Conservation (phyloP, 1,140 invertebrate species). For the Drosophila burlai region DNA sequence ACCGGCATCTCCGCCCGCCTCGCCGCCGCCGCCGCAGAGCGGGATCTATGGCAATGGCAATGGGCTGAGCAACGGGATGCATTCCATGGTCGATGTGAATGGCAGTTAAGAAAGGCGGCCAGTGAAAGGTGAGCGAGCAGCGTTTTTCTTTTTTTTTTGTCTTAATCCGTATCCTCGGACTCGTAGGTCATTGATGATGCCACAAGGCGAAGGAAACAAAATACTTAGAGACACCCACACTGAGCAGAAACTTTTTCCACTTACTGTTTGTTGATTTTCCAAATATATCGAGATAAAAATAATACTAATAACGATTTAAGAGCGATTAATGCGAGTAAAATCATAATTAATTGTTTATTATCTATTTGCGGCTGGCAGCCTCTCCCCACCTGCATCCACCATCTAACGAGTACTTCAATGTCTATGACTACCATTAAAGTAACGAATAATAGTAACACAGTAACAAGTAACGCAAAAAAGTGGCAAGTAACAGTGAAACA, state of each 20-base stretch:
- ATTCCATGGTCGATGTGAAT: constrained; percentile 70
- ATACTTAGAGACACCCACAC: constrained; percentile 26
- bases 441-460: not conserved
- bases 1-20: constrained; percentile 73
- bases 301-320: constrained; percentile 36
- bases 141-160: constrained; percentile 1
- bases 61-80: constrained; percentile 61
- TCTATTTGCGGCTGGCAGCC: constrained; percentile 65
- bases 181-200: constrained; percentile 9
- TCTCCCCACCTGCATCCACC: constrained; percentile 24
- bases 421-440: constrained; percentile 42
- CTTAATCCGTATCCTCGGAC: constrained; percentile 3
- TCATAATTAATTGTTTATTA: constrained; percentile 75
- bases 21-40: constrained; percentile 46
- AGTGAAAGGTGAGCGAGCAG: constrained; percentile 9
- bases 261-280: constrained; percentile 79
- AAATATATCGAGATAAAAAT: constrained; percentile 27
- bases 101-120: constrained; percentile 72
- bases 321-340: constrained; percentile 62
- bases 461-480: not conserved
- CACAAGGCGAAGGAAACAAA: constrained; percentile 8
- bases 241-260: constrained; percentile 58
- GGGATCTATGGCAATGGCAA: constrained; percentile 36
- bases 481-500: constrained; percentile 6
- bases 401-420: constrained; percentile 46